phyloP scores from a whole-genome alignment of 1,140 invertebrate species.

The Conus ventricosus region DNA sequence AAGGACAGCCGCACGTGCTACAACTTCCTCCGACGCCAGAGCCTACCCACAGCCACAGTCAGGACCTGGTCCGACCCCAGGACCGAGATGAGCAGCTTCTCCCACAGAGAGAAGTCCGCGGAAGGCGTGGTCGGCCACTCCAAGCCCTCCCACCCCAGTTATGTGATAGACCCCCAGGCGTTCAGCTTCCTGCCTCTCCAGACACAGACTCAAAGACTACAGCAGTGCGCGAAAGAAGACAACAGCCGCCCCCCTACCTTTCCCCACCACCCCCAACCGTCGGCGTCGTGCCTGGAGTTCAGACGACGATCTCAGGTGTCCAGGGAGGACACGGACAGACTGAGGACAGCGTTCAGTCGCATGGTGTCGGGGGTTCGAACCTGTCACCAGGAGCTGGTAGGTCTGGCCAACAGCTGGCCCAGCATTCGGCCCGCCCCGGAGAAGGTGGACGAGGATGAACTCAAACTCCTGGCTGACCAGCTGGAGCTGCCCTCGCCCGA shows the following conservation, averaged over 20 bases:
- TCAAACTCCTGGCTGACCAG: background rate
- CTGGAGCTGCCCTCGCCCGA: background rate
- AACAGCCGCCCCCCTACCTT: background rate
- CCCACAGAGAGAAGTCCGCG: slow-evolving; percentile 53
- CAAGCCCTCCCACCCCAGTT: slow-evolving; percentile 58
- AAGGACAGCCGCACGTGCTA: slow-evolving; percentile 32
- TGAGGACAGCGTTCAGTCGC: background rate
- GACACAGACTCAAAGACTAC: slow-evolving; percentile 42
- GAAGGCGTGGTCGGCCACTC: slow-evolving; percentile 54
- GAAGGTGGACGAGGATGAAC: background rate
- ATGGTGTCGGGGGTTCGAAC: background rate
- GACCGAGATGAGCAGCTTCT: slow-evolving; percentile 26
- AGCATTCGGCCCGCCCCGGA: background rate
- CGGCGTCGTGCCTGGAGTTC: background rate
- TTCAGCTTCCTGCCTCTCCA: slow-evolving; percentile 38
- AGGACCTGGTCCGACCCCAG: background rate
- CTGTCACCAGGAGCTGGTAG: slow-evolving; percentile 16
- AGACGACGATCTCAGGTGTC: background rate
- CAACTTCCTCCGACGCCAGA: slow-evolving; percentile 34
- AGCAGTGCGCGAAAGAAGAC: background rate
- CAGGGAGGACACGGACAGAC: background rate
- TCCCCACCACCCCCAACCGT: background rate
- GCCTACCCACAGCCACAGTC: slow-evolving; percentile 23
- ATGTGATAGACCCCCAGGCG: slow-evolving; percentile 25
- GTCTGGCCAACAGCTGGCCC: slow-evolving; percentile 51